Conservation (phyloP, 35 echinoderm and acorn worm species). For the Chiridota heheva region DNA sequence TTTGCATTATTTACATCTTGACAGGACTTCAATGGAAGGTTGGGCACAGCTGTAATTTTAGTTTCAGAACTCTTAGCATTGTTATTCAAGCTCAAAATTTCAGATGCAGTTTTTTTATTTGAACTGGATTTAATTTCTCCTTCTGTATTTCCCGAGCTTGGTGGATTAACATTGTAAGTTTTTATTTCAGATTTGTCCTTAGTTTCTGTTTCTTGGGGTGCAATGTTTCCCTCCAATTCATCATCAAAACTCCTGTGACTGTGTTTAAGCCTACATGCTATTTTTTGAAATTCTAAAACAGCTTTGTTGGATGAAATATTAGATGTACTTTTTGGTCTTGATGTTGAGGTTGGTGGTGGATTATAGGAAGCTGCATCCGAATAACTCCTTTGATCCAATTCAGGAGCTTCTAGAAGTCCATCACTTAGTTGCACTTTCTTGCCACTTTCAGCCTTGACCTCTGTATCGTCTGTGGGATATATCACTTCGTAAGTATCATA, state of each 20-base stretch:
- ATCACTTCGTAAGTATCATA: too few species aligned
- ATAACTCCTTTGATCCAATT: not conserved
- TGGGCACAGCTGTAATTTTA: not conserved
- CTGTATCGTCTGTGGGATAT: not conserved
- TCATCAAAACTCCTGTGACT: conserved; percentile 21
- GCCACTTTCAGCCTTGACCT: conserved; percentile 17
- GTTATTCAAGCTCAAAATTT: too few species aligned
- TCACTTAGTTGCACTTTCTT: conserved; percentile 2
- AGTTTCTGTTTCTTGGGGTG: not conserved
- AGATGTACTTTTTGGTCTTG: not conserved
- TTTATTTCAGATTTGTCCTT: not conserved
- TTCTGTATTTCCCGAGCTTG: not conserved
- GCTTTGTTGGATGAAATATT: not conserved
- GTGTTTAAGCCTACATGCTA: conserved; percentile 20
- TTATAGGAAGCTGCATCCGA: conserved; percentile 15
- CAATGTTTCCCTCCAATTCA: not conserved
- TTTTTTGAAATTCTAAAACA: conserved; percentile 34
- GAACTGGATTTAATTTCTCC: not conserved
- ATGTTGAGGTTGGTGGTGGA: not conserved
- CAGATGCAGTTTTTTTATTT: too few species aligned
- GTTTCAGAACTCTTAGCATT: too few species aligned
- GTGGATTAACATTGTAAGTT: not conserved
- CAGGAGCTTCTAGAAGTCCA: not conserved
- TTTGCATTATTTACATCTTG: not conserved
- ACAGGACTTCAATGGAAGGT: not conserved